These are phyloP conservation scores for Drosophila buzzatii DNA, from an alignment of 2,888 invertebrate species.

Conservation along the genomic window DNA sequence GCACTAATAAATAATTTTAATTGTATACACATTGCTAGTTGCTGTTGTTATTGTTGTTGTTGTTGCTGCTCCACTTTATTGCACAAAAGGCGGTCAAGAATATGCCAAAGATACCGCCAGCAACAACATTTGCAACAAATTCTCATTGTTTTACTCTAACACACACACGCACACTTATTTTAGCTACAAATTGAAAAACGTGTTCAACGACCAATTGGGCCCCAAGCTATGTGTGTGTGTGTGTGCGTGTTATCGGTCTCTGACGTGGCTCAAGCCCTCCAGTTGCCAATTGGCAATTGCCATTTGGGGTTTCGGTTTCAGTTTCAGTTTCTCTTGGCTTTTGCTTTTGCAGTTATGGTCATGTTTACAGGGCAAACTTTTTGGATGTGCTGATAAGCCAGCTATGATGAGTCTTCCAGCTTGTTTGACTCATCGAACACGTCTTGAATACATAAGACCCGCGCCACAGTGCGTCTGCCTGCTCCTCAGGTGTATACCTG, in stretches of 20 bases:
- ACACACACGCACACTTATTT: conserved; percentile 1
- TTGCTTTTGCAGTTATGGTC: conserved; percentile 30
- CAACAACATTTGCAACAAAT: conserved; percentile 37
- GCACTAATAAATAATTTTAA: conserved; percentile 80
- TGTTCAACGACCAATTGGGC: conserved; percentile 71
- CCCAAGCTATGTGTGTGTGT: conserved; percentile 4
- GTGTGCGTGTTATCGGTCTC: conserved; percentile 34
- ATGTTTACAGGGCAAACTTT: conserved; percentile 68
- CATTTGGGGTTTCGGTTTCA: conserved; percentile 21
- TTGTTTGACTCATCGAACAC: conserved; percentile 65
- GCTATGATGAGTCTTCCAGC: conserved; percentile 1
- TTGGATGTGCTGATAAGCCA: conserved; percentile 63
- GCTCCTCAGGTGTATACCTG: background rate
- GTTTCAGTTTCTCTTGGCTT: conserved; percentile 19
- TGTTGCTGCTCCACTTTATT: conserved; percentile 57
- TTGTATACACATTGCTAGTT: conserved; percentile 59
- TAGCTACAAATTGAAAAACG: conserved; percentile 63
- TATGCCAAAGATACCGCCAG: conserved; percentile 33
- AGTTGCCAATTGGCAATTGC: conserved; percentile 27
- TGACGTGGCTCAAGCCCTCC: conserved; percentile 24
- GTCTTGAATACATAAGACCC: conserved; percentile 26
- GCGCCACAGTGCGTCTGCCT: background rate
- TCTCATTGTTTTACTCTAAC: conserved; percentile 41
- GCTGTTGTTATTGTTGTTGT: conserved; percentile 6
- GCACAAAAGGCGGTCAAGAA: conserved; percentile 56